Percentiles rank a stretch among this genome's conserved stretches.
These are phyloP conservation scores for Magallana nippona DNA, from an alignment of 2,888 invertebrate species.

Conservation along the genomic window DNA sequence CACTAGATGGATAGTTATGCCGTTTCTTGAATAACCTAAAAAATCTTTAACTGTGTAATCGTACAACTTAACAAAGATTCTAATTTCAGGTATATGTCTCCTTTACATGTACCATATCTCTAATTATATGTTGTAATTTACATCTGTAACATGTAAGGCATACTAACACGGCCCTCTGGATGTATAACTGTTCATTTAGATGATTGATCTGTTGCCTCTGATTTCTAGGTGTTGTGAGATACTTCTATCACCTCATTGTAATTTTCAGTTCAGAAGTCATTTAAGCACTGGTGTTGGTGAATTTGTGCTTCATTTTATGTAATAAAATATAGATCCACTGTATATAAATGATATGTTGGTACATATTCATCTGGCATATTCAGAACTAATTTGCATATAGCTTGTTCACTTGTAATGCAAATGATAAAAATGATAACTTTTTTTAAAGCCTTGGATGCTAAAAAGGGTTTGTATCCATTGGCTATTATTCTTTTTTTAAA, in stretches of 20 bases:
- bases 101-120: not conserved
- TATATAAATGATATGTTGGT: too few species aligned
- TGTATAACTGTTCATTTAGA: not conserved
- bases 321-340: not conserved
- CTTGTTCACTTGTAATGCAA: too few species aligned
- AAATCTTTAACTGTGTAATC: not conserved
- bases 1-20: not conserved
- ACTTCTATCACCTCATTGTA: not conserved
- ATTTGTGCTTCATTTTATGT: not conserved
- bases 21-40: not conserved
- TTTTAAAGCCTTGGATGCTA: not conserved
- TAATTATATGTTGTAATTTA: too few species aligned
- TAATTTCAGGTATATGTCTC: not conserved
- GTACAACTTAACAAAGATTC: not conserved
- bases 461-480: not conserved
- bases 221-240: slow-evolving; percentile 18
- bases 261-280: not conserved
- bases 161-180: not conserved
- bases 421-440: not conserved
- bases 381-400: too few species aligned
- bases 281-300: slow-evolving; percentile 19
- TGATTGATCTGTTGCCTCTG: not conserved
- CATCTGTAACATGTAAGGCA: too few species aligned
- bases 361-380: too few species aligned
- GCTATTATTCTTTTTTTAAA: not conserved